These are phyloP conservation scores for Cheilinus undulatus DNA, from an alignment of 2,113 vertebrate species.

Conservation along the genomic window DNA sequence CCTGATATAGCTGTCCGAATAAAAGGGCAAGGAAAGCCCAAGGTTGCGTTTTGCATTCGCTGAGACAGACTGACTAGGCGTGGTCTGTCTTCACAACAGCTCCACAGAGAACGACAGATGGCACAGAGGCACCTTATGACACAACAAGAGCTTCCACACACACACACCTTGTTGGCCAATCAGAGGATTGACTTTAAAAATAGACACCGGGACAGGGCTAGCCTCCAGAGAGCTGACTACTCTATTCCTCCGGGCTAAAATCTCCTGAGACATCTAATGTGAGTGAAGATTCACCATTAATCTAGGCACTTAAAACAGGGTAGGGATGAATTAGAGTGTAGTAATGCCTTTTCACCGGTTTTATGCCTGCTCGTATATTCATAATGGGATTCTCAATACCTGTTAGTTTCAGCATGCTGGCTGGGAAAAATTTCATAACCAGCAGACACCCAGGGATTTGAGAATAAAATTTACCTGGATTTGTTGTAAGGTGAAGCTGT, in stretches of 20 bases:
- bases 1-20: constrained; percentile 35
- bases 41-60: constrained; percentile 70
- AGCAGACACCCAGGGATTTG: constrained; percentile 27
- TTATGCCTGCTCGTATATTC: constrained; percentile 37
- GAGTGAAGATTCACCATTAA: constrained; percentile 38
- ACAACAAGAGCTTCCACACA: constrained; percentile 66
- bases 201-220: constrained; percentile 69
- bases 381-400: background rate
- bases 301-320: constrained; percentile 38
- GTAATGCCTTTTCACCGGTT: constrained; percentile 29
- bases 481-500: background rate
- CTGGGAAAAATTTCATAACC: constrained; percentile 26
- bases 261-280: constrained; percentile 56
- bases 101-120: constrained; percentile 81
- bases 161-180: constrained; percentile 74
- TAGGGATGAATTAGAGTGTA: constrained; percentile 25
- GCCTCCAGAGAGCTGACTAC: constrained; percentile 69
- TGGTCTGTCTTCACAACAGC: constrained; percentile 64
- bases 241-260: constrained; percentile 58
- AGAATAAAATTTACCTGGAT: constrained; percentile 9
- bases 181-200: constrained; percentile 73
- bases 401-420: constrained; percentile 21
- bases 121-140: constrained; percentile 79
- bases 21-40: constrained; percentile 67
- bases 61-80: constrained; percentile 56